These are phyloP conservation scores for Margaritifera margaritifera DNA, from an alignment of 2,888 invertebrate genomes.

Conservation along the genomic window DNA sequence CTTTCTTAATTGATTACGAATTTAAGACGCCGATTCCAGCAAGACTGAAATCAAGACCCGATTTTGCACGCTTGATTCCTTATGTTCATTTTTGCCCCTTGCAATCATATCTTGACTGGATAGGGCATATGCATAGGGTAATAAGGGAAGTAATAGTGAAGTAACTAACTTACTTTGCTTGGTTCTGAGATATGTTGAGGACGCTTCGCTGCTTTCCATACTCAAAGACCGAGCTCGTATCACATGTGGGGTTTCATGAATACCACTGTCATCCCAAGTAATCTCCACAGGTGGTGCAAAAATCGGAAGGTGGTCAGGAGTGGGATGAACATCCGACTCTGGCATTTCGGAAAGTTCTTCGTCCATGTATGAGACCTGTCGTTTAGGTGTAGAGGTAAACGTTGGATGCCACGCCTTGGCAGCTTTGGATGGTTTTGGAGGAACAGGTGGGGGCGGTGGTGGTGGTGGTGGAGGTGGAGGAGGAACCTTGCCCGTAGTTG, in stretches of 20 bases:
- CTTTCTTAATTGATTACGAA: too few species aligned
- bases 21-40: too few species aligned
- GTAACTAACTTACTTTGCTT: too few species aligned
- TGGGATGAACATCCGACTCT: conserved; percentile 19
- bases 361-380: conserved; percentile 5
- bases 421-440: conserved; percentile 30
- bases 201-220: too few species aligned
- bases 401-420: conserved; percentile 7
- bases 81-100: too few species aligned
- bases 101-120: too few species aligned
- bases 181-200: too few species aligned
- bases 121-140: too few species aligned
- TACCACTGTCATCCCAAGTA: conserved; percentile 16
- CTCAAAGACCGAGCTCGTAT: too few species aligned
- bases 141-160: too few species aligned
- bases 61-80: too few species aligned
- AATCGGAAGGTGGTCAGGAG: conserved; percentile 44
- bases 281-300: conserved; percentile 58
- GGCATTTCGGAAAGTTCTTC: conserved; percentile 26
- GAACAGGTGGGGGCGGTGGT: conserved; percentile 33
- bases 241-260: not conserved
- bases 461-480: conserved; percentile 24
- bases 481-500: not conserved
- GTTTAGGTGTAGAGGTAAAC: not conserved
- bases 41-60: too few species aligned